Evolutionary conservation across 2,888 invertebrate species (phyloP).

Genomic region (Ferdinandea cuprea): DNA sequence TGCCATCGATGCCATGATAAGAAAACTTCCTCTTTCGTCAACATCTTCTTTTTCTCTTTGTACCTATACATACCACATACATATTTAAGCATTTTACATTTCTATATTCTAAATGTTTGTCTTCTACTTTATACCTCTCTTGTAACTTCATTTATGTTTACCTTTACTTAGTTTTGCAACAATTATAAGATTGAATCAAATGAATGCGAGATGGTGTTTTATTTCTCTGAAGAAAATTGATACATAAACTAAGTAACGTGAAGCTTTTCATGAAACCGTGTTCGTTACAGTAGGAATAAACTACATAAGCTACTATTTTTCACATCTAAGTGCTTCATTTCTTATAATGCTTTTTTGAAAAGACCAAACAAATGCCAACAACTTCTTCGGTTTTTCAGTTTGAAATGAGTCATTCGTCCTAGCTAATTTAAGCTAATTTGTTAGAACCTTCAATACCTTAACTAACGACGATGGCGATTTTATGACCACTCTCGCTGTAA

Average conservation of each 20-base stretch:
- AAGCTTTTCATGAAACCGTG: neutral
- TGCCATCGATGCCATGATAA: conserved; percentile 48
- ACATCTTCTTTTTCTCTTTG: conserved; percentile 35
- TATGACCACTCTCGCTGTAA: too few relatives aligned
- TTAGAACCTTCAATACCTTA: too few relatives aligned
- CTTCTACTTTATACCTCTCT: conserved; percentile 37
- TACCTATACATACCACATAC: conserved; percentile 44
- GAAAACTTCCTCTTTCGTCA: conserved; percentile 61
- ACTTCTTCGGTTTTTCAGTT: too few relatives aligned
- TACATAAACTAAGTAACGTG: neutral
- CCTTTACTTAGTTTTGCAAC: conserved; percentile 64
- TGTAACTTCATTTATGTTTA: conserved; percentile 23
- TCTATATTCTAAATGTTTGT: conserved; percentile 17
- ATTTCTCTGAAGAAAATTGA: neutral
- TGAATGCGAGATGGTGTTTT: neutral
- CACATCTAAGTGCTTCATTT: too few relatives aligned
- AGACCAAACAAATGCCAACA: too few relatives aligned
- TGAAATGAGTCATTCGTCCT: too few relatives aligned
- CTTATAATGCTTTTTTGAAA: too few relatives aligned
- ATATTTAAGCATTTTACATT: conserved; percentile 37
- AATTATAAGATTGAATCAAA: conserved; percentile 71
- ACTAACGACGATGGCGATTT: too few relatives aligned
- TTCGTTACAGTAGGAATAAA: too few relatives aligned
- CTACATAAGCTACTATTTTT: too few relatives aligned
- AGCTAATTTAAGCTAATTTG: too few relatives aligned